A percentile compares a stretch with the other conserved stretches of the same genome.
phyloP scores from a whole-genome alignment of 1,140 invertebrate genomes.

The Ruditapes philippinarum region DNA sequence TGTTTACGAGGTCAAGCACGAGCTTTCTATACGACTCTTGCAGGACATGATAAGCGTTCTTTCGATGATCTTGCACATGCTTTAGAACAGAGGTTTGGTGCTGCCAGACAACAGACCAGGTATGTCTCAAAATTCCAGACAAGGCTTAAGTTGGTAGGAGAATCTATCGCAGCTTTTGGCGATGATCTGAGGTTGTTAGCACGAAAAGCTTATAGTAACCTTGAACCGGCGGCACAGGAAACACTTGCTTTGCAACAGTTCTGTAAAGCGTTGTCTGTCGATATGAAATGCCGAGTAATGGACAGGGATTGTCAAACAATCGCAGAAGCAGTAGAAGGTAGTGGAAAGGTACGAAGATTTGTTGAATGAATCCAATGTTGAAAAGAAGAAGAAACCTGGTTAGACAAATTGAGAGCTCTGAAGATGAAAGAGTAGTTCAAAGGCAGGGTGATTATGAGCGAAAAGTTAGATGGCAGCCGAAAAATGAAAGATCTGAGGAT shows the following conservation, averaged over 20 bases:
- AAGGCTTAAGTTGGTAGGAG: neutral
- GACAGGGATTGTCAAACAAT: neutral
- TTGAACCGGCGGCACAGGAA: neutral
- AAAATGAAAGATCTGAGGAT: too few species aligned
- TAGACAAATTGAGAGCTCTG: too few species aligned
- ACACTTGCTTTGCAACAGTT: neutral
- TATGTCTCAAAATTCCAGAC: neutral
- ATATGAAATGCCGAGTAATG: neutral
- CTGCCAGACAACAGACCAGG: too few species aligned
- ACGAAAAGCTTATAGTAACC: too few species aligned
- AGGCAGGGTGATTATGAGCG: neutral
- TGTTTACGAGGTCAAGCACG: slow-evolving; percentile 2
- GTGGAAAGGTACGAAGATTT: neutral
- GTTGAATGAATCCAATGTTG: too few species aligned
- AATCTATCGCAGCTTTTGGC: too few species aligned
- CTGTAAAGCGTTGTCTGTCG: too few species aligned
- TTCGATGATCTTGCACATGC: neutral
- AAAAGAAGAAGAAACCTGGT: too few species aligned
- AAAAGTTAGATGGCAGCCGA: too few species aligned
- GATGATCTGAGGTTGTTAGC: too few species aligned
- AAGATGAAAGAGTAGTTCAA: neutral
- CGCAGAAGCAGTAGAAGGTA: too few species aligned
- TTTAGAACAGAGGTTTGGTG: too few species aligned
- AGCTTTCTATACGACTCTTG: slow-evolving; percentile 3
- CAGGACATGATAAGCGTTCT: neutral